A percentile compares a stretch with the other conserved stretches of the same genome.
Conservation (phyloP, 2,113 vertebrate species). For the Brachionichthys hirsutus region DNA sequence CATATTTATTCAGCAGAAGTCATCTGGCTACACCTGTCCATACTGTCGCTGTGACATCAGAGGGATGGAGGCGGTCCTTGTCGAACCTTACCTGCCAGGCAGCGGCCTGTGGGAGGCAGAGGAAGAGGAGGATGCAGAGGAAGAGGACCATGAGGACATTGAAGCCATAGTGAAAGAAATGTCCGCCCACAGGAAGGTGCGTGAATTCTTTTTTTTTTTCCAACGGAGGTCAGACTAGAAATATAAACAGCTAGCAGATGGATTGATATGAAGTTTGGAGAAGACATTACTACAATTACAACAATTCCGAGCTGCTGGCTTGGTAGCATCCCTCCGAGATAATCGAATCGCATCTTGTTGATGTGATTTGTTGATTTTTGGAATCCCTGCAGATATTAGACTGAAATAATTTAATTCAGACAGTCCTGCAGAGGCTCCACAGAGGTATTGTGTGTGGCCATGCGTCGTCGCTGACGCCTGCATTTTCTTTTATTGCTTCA, state of each 20-base stretch:
- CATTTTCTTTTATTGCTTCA: conserved; percentile 19
- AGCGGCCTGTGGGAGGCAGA: neutral
- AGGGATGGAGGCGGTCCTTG: conserved; percentile 74
- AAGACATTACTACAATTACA: no score
- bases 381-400: neutral
- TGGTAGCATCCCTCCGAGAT: no score
- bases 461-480: neutral
- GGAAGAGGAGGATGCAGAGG: conserved; percentile 42
- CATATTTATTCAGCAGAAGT: conserved; percentile 68
- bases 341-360: no score
- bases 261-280: neutral
- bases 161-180: conserved; percentile 74
- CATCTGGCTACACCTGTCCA: conserved; percentile 82
- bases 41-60: conserved; percentile 86
- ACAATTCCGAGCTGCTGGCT: no score
- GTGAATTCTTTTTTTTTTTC: neutral
- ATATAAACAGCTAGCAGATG: neutral
- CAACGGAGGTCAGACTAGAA: neutral
- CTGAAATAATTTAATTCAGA: conserved; percentile 3
- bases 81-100: conserved; percentile 61
- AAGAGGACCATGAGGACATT: conserved; percentile 79
- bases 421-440: neutral
- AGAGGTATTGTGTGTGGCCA: neutral
- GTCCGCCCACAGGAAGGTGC: conserved; percentile 65
- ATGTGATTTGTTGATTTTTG: no score